Evolutionary conservation across 1,140 invertebrate genomes (phyloP), one percentile per base, ranked within the genome.

Genomic region (Ylistrum balloti): DNA sequence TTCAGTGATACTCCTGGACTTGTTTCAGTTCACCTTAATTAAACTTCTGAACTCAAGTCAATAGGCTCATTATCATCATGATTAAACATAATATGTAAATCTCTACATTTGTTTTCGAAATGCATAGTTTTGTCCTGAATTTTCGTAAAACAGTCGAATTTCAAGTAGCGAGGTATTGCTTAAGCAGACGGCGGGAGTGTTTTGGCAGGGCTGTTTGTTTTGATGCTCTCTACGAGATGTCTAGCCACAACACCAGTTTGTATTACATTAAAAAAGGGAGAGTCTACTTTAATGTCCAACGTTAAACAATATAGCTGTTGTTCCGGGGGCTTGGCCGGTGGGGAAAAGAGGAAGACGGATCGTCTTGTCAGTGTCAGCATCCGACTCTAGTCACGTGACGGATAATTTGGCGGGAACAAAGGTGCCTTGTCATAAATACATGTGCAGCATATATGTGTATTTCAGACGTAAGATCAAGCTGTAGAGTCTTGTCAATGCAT

Each of bases 281-380:
- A 28, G 56, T 9, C 22, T 74, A n/a, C 1, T 74, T 74, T 74
- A 28, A 74, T 74, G 56, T 5, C 22, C 56, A n/a, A 17, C 22
- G 56, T 74, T 74, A 28, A 22, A 74, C 56, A 74, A 74, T 74
- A 74, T 17, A 74, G 11, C 22, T 28, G 17, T 28, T 74, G 56
- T 74, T 11, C 28, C 28, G 5, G n/a, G 41, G 56, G 56, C 56
- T 74, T 1, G 56, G 56, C 56, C 56, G 22, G 56, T 5, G 56
- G n/a, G 35, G 22, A 2, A 28, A 28, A 74, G 56, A 28, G 56
- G n/a, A 17, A 17, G 56, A 28, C 56, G 56, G 22, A 74, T 74
- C 20, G 56, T 74, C n/a, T 56, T 56, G 56, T 74, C n/a, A 74
- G 56, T 74, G 56, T 74, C n/a, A 74, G 56, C 56, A 74, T 74